Evolutionary conservation across 2,888 invertebrate genomes (phyloP), one percentile per base, ranked within the genome.

Genomic region (Oeneis ivallda): DNA sequence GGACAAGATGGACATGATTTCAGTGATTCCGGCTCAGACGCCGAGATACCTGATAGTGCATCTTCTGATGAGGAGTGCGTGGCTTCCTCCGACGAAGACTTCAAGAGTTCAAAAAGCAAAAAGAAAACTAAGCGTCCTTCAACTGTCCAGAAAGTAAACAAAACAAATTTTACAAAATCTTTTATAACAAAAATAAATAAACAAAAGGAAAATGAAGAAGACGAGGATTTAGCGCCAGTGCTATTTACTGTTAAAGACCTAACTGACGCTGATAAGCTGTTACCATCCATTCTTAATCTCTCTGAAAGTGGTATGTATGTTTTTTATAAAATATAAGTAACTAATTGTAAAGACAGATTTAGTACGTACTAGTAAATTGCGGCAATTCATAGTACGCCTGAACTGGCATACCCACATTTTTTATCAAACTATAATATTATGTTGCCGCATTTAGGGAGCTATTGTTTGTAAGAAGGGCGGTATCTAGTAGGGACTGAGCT

Each of bases 21-120:
- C 65, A 90, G 89, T 72, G 92, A 92, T 78, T 92, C 92, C 0
- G 92, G 92, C n/a, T 92, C 92, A 0, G 92, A 92, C 7, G 92
- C 90, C 0, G 79, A 87, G 64, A 85, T 92, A 72, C 82, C 89
- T 58, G 85, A 84, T 49, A 79, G 77, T 53, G 82, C 87, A 1
- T 86, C 84, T 68, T 88, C 87, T 3, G 84, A 84, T 37, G 84
- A 82, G 9, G 83, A 47, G 79, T 74, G 17, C 73, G 74, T 56
- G 73, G 70, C 17, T 56, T 83, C 87, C 1, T 89, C 89, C 2
- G 85, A 77, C 17, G 84, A 87, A 13, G 87, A 90, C 63, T 85
- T 85, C 60, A 78, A 77, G 64, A 47, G 69, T 1, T 80, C 74
- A 59, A 78, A 68, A 61, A 71, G 67, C 41, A 56, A 19, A 10